phyloP scores from a whole-genome alignment of 35 echinoderm and acorn worm genomes.

The Lytechinus pictus region DNA sequence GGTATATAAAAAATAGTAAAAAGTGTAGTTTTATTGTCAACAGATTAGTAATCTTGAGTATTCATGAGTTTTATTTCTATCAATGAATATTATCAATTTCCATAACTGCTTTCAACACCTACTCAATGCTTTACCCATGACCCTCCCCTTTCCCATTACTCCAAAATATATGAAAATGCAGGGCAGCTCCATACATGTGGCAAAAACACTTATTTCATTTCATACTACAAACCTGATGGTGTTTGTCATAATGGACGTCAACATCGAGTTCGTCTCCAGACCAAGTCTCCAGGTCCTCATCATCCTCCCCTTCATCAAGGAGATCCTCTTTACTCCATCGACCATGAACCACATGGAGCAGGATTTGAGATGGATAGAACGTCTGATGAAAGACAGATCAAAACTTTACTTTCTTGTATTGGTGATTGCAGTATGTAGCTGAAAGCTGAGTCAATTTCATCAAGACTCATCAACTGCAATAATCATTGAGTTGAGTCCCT shows the following conservation, averaged over 20 bases:
- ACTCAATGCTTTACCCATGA: too few species aligned
- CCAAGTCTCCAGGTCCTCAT: slow-evolving; percentile 4
- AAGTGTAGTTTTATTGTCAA: too few species aligned
- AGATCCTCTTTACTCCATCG: neutral
- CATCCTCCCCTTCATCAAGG: neutral
- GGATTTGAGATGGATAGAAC: slow-evolving; percentile 35
- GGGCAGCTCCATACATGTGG: neutral
- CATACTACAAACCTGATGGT: neutral
- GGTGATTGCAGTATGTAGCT: too few species aligned
- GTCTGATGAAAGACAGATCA: neutral
- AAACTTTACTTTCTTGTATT: too few species aligned
- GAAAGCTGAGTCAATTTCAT: too few species aligned
- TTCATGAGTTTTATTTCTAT: too few species aligned
- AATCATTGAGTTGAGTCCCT: too few species aligned
- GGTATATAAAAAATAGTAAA: too few species aligned
- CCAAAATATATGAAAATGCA: neutral
- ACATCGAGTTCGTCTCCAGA: neutral
- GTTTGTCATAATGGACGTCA: neutral
- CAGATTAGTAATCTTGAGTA: too few species aligned
- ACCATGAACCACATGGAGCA: slow-evolving; percentile 15
- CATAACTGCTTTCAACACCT: neutral
- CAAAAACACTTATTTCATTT: neutral
- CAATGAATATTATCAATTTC: neutral
- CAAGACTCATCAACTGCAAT: too few species aligned
- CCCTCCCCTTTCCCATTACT: too few species aligned